A percentile compares a stretch with the other conserved stretches of the same genome.
These are phyloP conservation scores for Microctenopoma steveboyesi DNA, from an alignment of 2,797 vertebrate genomes.

Conservation along the genomic window DNA sequence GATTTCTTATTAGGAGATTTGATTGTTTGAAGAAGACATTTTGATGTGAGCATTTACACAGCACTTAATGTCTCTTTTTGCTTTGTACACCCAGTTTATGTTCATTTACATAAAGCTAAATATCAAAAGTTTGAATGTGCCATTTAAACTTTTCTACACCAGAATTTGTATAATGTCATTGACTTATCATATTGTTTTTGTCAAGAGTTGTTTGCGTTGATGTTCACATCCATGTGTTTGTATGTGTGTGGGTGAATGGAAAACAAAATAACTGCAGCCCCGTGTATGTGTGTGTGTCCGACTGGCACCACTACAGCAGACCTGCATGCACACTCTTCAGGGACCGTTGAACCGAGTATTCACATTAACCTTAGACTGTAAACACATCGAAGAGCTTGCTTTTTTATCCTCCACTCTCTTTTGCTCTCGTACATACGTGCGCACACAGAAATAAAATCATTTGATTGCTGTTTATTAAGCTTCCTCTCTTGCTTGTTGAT, in stretches of 20 bases:
- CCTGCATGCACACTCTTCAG: constrained; percentile 42
- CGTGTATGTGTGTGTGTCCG: constrained; percentile 20
- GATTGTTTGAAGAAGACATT: constrained; percentile 75
- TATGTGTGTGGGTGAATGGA: constrained; percentile 21
- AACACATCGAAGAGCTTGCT: constrained; percentile 54
- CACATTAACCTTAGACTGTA: constrained; percentile 62
- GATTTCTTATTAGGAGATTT: constrained; percentile 53
- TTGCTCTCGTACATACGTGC: neutral
- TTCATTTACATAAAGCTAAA: constrained; percentile 55
- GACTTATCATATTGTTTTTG: constrained; percentile 35
- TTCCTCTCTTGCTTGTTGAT: constrained; percentile 38
- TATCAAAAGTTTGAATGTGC: constrained; percentile 34
- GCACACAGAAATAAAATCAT: constrained; percentile 35
- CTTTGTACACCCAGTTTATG: constrained; percentile 39
- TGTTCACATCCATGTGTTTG: constrained; percentile 11
- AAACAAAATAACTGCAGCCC: constrained; percentile 25
- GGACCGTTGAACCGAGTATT: constrained; percentile 64
- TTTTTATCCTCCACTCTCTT: constrained; percentile 20
- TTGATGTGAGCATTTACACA: constrained; percentile 84
- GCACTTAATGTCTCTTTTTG: constrained; percentile 73
- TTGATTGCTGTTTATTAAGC: constrained; percentile 54
- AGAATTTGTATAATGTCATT: constrained; percentile 31
- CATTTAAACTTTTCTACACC: constrained; percentile 40
- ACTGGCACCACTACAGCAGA: constrained; percentile 38
- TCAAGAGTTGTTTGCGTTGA: constrained; percentile 29